Percentiles rank a stretch among this genome's conserved stretches.
These are phyloP conservation scores for Galago senegalensis DNA, from an alignment of 2,797 vertebrate genomes.

Conservation along the genomic window DNA sequence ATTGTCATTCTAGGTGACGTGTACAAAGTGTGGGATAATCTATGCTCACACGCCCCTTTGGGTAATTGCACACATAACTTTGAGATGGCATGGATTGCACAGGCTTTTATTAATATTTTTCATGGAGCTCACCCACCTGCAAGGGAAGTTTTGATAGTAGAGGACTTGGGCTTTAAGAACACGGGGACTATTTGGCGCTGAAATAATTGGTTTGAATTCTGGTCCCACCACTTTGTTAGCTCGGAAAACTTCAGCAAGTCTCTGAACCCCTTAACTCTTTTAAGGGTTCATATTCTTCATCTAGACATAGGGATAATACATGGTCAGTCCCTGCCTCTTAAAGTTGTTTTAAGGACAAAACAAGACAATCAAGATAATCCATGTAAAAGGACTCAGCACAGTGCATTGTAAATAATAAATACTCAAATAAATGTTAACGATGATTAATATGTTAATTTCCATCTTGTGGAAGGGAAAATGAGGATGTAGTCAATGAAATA, in stretches of 20 bases:
- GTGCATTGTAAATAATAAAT: slow-evolving; percentile 12
- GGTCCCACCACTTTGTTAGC: not conserved
- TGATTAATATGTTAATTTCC: slow-evolving; percentile 7
- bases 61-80: not conserved
- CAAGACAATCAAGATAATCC: not conserved
- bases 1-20: too few species aligned
- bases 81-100: not conserved
- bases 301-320: not conserved
- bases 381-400: not conserved
- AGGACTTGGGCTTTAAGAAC: not conserved
- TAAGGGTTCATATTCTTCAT: not conserved
- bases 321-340: not conserved
- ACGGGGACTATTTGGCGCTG: not conserved
- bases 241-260: not conserved
- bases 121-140: not conserved
- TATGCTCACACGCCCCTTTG: not conserved
- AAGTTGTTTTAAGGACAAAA: not conserved
- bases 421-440: not conserved
- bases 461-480: slow-evolving; percentile 11
- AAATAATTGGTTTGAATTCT: not conserved
- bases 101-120: not conserved
- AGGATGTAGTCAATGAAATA: not conserved
- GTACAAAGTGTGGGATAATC: not conserved
- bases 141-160: not conserved
- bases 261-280: not conserved